Percentiles rank a stretch among this genome's conserved stretches.
phyloP scores from a whole-genome alignment of 1,140 invertebrate species.

The Cardiocondyla obscurior region DNA sequence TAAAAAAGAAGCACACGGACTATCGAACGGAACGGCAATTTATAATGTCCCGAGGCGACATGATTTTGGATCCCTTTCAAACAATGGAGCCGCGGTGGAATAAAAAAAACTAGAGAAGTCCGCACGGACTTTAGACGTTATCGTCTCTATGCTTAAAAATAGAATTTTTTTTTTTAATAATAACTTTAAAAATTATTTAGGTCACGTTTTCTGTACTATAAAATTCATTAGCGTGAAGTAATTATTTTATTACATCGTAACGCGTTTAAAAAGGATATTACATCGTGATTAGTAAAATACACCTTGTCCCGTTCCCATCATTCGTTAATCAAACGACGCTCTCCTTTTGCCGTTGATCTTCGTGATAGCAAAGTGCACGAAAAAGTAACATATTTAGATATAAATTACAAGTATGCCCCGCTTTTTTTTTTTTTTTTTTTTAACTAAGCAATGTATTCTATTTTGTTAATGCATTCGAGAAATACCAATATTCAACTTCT shows the following conservation, averaged over 20 bases:
- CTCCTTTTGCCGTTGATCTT: slow-evolving; percentile 2
- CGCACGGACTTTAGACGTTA: not conserved
- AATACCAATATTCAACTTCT: not conserved
- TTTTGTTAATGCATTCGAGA: slow-evolving; percentile 22
- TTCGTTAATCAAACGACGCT: slow-evolving; percentile 23
- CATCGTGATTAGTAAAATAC: slow-evolving; percentile 4
- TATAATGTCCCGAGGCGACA: not conserved
- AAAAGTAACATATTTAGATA: slow-evolving; percentile 9
- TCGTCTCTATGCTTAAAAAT: not conserved
- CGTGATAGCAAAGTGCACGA: slow-evolving; percentile 1
- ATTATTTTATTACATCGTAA: not conserved
- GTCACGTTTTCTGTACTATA: not conserved
- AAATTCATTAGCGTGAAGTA: not conserved
- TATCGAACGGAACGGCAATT: slow-evolving; percentile 8
- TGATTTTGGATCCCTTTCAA: slow-evolving; percentile 6
- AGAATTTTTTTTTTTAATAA: not conserved
- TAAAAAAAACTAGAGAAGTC: not conserved
- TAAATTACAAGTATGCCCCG: slow-evolving; percentile 35
- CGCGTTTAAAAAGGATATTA: not conserved
- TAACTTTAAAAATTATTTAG: not conserved
- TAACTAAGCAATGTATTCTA: slow-evolving; percentile 21
- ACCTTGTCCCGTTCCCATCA: slow-evolving; percentile 17
- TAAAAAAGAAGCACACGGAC: not conserved
- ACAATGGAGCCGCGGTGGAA: not conserved
- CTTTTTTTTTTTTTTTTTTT: no score